Evolutionary conservation across 2,797 vertebrate species (phyloP).

Genomic region (Borostomias antarcticus): DNA sequence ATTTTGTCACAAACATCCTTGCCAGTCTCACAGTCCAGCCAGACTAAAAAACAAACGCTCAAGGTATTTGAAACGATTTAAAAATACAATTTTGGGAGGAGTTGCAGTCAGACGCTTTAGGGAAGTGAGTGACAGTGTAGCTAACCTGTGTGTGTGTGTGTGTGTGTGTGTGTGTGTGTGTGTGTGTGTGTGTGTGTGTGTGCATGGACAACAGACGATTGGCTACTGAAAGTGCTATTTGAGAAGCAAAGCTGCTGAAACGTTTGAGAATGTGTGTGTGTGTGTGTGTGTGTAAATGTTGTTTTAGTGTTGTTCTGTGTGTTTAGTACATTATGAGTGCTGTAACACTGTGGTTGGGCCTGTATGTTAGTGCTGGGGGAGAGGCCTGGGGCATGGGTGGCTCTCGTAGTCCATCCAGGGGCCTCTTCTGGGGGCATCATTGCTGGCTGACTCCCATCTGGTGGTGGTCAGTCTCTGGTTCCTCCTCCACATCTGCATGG

Average conservation of each 20-base stretch:
- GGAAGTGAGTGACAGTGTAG: background rate
- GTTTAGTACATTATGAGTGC: constrained; percentile 11
- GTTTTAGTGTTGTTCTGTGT: background rate
- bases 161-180: constrained; percentile 4
- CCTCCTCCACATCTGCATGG: constrained; percentile 94
- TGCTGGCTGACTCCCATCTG: constrained; percentile 99
- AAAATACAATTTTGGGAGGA: too few species aligned
- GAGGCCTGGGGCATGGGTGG: constrained; percentile 34
- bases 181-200: background rate
- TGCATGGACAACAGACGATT: background rate
- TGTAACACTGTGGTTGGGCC: constrained; percentile 44
- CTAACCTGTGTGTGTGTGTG: background rate
- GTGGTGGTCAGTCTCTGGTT: constrained; percentile 95
- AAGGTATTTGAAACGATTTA: too few species aligned
- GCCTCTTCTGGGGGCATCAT: constrained; percentile 72
- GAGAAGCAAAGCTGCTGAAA: constrained; percentile 73
- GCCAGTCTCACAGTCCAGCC: too few species aligned
- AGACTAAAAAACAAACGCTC: too few species aligned
- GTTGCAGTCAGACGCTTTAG: too few species aligned
- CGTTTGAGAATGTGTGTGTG: constrained; percentile 67
- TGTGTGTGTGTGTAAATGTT: constrained; percentile 21
- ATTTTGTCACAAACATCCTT: too few species aligned
- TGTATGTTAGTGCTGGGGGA: constrained; percentile 22
- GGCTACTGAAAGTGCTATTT: constrained; percentile 55
- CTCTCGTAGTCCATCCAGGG: constrained; percentile 40